A percentile compares a stretch with the other conserved stretches of the same genome.
Conservation (phyloP, 2,888 invertebrate genomes). For the Ceratothoa steindachneri region DNA sequence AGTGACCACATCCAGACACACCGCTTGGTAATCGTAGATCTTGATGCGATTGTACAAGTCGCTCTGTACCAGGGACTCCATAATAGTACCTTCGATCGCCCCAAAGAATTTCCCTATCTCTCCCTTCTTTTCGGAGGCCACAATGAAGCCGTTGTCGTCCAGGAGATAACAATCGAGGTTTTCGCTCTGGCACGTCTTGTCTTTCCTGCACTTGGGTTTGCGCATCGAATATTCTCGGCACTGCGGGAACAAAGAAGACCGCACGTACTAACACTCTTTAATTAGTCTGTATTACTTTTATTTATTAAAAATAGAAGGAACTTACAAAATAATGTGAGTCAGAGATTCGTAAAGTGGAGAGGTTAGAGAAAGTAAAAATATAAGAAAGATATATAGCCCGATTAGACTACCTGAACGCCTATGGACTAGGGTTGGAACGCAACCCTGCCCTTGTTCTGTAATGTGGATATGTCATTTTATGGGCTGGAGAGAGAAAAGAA, state of each 20-base stretch:
- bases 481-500: no score
- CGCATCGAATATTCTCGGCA: slow-evolving; percentile 30
- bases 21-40: slow-evolving; percentile 83
- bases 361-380: no score
- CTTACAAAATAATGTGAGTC: no score
- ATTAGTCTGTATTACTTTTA: no score
- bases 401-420: no score
- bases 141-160: slow-evolving; percentile 90
- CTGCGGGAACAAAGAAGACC: slow-evolving; percentile 58
- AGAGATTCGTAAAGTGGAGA: no score
- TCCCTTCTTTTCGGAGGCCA: slow-evolving; percentile 77
- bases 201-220: slow-evolving; percentile 22
- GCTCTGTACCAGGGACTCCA: slow-evolving; percentile 84
- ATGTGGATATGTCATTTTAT: no score
- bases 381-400: no score
- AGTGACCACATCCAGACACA: slow-evolving; percentile 64
- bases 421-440: no score
- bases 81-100: slow-evolving; percentile 87
- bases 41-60: slow-evolving; percentile 82
- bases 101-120: slow-evolving; percentile 89
- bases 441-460: no score
- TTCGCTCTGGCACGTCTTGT: slow-evolving; percentile 79
- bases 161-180: slow-evolving; percentile 87
- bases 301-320: no score
- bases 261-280: no score